These are phyloP conservation scores for Zaprionus lineosus DNA, from an alignment of 2,888 invertebrate species.

Conservation along the genomic window DNA sequence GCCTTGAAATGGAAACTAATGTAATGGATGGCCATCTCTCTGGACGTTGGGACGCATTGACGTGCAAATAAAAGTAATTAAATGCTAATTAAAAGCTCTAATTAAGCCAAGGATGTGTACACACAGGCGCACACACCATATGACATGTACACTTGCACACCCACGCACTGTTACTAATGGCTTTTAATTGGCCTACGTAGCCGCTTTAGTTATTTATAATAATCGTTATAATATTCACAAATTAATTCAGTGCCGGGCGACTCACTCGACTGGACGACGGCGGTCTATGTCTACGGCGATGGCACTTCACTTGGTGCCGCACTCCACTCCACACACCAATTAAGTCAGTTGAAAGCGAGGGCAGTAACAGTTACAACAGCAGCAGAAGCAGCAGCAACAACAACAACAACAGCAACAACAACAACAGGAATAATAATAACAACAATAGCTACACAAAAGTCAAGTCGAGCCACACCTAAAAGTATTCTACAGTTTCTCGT, in stretches of 20 bases:
- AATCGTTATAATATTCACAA: conserved; percentile 56
- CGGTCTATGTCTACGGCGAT: background rate
- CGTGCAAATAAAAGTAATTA: conserved; percentile 69
- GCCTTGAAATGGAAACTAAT: no score
- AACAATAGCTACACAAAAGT: conserved; percentile 24
- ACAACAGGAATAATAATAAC: conserved; percentile 13
- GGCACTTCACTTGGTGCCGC: background rate
- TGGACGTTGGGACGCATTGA: conserved; percentile 34
- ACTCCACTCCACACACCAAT: conserved; percentile 51
- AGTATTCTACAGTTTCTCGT: conserved; percentile 45
- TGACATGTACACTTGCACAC: background rate
- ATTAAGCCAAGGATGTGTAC: conserved; percentile 27
- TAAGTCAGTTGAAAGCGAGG: conserved; percentile 47
- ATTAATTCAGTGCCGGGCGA: conserved; percentile 43
- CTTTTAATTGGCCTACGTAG: conserved; percentile 60
- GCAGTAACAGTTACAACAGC: background rate
- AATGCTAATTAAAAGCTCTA: conserved; percentile 70
- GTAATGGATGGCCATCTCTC: no score
- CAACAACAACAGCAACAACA: conserved; percentile 13
- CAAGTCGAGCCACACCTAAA: conserved; percentile 57
- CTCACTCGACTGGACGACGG: background rate
- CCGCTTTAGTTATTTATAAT: conserved; percentile 57
- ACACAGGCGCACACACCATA: conserved; percentile 22
- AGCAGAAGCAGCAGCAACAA: conserved; percentile 10
- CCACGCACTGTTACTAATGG: conserved; percentile 53